Evolutionary conservation across 2,888 invertebrate species (phyloP).

Genomic region (Drosophila antonietae): DNA sequence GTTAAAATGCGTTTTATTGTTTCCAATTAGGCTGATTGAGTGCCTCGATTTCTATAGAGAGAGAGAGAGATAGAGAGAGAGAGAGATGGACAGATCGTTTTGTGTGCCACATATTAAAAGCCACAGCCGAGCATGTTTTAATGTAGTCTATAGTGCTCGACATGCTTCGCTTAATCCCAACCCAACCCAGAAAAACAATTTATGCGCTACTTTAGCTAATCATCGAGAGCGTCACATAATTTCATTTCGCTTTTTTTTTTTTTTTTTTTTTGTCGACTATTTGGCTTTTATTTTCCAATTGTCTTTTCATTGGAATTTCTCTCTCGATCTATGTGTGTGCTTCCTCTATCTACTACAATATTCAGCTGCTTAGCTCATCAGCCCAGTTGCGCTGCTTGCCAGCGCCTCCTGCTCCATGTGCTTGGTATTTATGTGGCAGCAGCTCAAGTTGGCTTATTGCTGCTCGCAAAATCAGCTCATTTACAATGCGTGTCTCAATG

Average conservation of each 20-base stretch:
- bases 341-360: constrained; percentile 5
- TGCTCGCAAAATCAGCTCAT: constrained; percentile 57
- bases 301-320: constrained; percentile 58
- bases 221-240: constrained; percentile 55
- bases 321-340: constrained; percentile 24
- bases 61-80: not conserved
- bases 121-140: not conserved
- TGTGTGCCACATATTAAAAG: constrained; percentile 8
- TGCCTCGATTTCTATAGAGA: constrained; percentile 35
- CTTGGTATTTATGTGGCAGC: constrained; percentile 51
- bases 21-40: constrained; percentile 74
- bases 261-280: not conserved
- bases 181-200: constrained; percentile 54
- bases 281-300: constrained; percentile 48
- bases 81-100: not conserved
- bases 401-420: not conserved
- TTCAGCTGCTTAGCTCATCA: constrained; percentile 26
- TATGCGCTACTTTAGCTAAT: constrained; percentile 72
- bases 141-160: constrained; percentile 30
- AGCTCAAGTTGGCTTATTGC: constrained; percentile 46
- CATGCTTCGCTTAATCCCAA: constrained; percentile 67
- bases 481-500: constrained; percentile 63
- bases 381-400: too few relatives aligned
- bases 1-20: constrained; percentile 78
- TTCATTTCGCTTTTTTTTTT: constrained; percentile 8